Evolutionary conservation across 2,797 vertebrate genomes (phyloP).

Genomic region (Pipistrellus kuhlii): DNA sequence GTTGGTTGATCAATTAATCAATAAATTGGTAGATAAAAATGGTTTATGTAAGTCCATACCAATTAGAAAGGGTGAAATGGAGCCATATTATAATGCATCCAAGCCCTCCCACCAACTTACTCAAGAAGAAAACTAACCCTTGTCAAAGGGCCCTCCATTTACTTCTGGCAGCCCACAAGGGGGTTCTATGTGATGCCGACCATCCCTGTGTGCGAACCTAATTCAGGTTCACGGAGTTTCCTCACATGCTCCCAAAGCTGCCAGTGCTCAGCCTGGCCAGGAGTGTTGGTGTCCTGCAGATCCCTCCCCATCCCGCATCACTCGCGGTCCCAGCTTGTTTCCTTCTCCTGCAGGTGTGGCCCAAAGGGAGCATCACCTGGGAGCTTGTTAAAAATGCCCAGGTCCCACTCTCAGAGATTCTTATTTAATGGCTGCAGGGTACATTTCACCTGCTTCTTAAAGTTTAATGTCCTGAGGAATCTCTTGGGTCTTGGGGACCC

Average conservation of each 20-base stretch:
- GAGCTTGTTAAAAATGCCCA: not conserved
- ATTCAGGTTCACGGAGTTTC: not conserved
- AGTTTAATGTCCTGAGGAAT: not conserved
- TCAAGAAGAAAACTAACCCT: not conserved
- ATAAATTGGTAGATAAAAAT: not conserved
- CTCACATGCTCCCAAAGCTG: not conserved
- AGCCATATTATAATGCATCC: not conserved
- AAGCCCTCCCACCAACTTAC: not conserved
- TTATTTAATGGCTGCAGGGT: not conserved
- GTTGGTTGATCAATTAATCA: not conserved
- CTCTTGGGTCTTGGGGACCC: not conserved
- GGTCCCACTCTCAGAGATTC: not conserved
- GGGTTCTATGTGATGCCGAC: not conserved
- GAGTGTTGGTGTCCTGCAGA: not conserved
- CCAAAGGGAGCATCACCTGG: not conserved
- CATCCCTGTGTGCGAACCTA: not conserved
- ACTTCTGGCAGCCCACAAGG: not conserved
- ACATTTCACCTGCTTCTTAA: not conserved
- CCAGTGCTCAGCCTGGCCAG: not conserved
- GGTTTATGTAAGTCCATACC: not conserved
- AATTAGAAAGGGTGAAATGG: not conserved
- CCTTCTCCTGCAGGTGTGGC: not conserved
- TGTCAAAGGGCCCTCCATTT: not conserved
- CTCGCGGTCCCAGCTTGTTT: not conserved
- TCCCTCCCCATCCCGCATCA: fast-evolving